phyloP scores from a whole-genome alignment of 1,140 invertebrate species.

The Chrysoperla carnea region DNA sequence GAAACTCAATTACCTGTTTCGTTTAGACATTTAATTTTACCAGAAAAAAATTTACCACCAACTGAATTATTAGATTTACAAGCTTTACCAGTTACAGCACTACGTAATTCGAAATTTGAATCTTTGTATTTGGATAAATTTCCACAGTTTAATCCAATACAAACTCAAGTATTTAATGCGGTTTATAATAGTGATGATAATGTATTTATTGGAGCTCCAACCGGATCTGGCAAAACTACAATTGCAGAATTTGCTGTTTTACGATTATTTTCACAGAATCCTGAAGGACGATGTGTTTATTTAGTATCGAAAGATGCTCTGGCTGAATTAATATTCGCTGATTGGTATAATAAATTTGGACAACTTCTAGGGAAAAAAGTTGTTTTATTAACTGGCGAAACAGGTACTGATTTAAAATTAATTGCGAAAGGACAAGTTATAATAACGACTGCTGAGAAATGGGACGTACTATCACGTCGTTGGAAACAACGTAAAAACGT shows the following conservation, averaged over 20 bases:
- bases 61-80: constrained; percentile 97
- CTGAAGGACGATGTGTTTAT: constrained; percentile 72
- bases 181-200: constrained; percentile 98
- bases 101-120: constrained; percentile 75
- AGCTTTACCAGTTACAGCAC: constrained; percentile 74
- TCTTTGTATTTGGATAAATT: constrained; percentile 71
- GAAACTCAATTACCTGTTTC: constrained; percentile 96
- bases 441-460: constrained; percentile 93
- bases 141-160: constrained; percentile 95
- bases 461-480: constrained; percentile 93
- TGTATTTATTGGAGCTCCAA: constrained; percentile 94
- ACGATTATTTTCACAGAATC: constrained; percentile 61
- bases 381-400: constrained; percentile 93
- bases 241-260: constrained; percentile 95
- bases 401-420: constrained; percentile 89
- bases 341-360: constrained; percentile 85
- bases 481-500: constrained; percentile 99
- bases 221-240: constrained; percentile 92
- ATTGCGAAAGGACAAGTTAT: constrained; percentile 86
- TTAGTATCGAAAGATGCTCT: constrained; percentile 82
- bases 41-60: constrained; percentile 95
- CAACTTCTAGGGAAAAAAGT: constrained; percentile 66
- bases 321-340: constrained; percentile 76
- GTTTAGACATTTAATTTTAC: constrained; percentile 92
- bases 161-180: constrained; percentile 98